These are phyloP conservation scores for Monochamus saltuarius DNA, from an alignment of 1,140 invertebrate species.

Conservation along the genomic window DNA sequence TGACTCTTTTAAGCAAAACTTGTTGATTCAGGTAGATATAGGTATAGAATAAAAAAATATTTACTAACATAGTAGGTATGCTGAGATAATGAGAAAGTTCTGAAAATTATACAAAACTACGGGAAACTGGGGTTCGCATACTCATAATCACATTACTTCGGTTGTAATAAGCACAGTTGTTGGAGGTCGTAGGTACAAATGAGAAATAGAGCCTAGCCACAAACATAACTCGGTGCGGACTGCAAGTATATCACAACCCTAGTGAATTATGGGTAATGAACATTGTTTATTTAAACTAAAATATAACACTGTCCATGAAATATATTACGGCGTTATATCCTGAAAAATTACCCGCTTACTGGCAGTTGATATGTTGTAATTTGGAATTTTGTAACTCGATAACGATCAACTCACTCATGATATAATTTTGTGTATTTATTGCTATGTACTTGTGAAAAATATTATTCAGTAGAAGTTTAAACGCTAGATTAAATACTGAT, in stretches of 20 bases:
- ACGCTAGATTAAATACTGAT: too few species aligned
- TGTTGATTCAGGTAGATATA: too few species aligned
- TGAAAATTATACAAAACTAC: too few species aligned
- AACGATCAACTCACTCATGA: not conserved
- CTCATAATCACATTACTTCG: conserved; percentile 49
- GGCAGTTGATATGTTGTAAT: not conserved
- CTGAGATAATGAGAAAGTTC: too few species aligned
- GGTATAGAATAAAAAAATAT: too few species aligned
- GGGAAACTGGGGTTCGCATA: conserved; percentile 39
- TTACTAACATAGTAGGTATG: too few species aligned
- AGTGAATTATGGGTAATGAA: conserved; percentile 42
- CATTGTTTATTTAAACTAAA: conserved; percentile 38
- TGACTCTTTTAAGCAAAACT: too few species aligned
- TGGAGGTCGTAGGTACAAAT: conserved; percentile 40
- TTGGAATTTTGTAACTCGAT: conserved; percentile 2
- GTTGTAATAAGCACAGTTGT: conserved; percentile 47
- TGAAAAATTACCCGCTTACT: conserved; percentile 13
- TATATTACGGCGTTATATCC: conserved; percentile 6
- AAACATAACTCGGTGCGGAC: conserved; percentile 40
- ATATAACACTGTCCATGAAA: conserved; percentile 23
- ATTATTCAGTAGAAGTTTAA: too few species aligned
- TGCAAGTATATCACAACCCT: conserved; percentile 43
- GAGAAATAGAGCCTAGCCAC: conserved; percentile 44
- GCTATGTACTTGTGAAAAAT: too few species aligned
- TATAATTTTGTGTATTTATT: conserved; percentile 2